Percentiles rank a stretch among this genome's conserved stretches.
phyloP scores from a whole-genome alignment of 64 coral and sea anemone species.

The Pocillopora damicornis region DNA sequence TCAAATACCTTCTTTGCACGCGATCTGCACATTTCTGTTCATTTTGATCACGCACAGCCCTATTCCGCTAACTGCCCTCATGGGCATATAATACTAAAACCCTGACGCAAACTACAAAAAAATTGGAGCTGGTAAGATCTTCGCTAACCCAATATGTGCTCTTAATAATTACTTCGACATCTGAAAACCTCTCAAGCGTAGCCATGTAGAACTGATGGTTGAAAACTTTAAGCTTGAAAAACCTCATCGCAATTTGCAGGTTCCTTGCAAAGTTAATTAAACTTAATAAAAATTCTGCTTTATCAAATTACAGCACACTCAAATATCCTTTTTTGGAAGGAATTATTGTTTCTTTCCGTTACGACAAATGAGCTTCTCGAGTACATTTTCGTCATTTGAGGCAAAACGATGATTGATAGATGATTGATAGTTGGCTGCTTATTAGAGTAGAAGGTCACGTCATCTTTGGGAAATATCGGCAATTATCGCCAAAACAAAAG shows the following conservation, averaged over 20 bases:
- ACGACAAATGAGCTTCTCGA: constrained; percentile 1
- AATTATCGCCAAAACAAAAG: constrained; percentile 41
- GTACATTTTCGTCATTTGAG: constrained; percentile 19
- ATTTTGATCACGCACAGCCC: background rate
- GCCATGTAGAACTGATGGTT: background rate
- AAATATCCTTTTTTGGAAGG: background rate
- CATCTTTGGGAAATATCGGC: constrained; percentile 11
- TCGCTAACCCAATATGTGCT: constrained; percentile 25
- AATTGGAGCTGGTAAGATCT: constrained; percentile 6
- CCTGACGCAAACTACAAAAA: constrained; percentile 23
- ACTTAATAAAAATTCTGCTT: background rate
- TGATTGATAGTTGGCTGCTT: background rate
- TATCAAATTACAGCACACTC: constrained; percentile 1
- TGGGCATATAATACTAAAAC: background rate
- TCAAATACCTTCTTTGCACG: background rate
- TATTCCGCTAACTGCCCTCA: background rate
- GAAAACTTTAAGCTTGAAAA: background rate
- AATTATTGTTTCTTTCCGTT: background rate
- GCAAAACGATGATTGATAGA: constrained; percentile 18
- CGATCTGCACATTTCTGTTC: background rate
- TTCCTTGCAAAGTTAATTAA: constrained; percentile 8
- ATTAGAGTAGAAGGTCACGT: constrained; percentile 1
- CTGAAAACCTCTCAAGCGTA: background rate
- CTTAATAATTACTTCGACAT: background rate
- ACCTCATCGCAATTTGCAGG: background rate